phyloP scores from a whole-genome alignment of 2,888 invertebrate genomes.

The Callyntrura sp. region DNA sequence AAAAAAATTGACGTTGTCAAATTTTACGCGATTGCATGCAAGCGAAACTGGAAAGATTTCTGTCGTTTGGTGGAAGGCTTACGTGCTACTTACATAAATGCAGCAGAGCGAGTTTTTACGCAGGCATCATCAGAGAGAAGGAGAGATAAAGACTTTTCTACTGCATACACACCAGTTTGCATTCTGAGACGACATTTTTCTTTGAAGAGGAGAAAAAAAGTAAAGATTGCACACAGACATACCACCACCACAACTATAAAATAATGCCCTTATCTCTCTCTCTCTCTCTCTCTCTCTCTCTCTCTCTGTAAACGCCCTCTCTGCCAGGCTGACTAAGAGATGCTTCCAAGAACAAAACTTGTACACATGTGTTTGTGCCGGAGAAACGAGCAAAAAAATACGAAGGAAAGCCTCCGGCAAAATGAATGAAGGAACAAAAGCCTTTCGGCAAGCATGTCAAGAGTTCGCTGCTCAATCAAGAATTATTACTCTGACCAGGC shows the following conservation, averaged over 20 bases:
- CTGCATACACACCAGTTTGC: neutral
- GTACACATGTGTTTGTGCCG: neutral
- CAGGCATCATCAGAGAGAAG: slow-evolving; percentile 14
- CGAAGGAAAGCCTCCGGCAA: slow-evolving; percentile 12
- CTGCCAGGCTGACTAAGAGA: too few relatives aligned
- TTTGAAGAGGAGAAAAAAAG: neutral
- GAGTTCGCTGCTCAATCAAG: slow-evolving; percentile 76
- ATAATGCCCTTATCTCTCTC: neutral
- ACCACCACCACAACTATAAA: neutral
- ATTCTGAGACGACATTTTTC: slow-evolving; percentile 19
- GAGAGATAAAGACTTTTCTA: slow-evolving; percentile 42
- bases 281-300: neutral
- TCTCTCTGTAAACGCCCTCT: too few relatives aligned
- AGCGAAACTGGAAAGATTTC: too few relatives aligned
- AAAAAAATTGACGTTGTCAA: slow-evolving; percentile 31
- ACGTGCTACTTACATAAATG: neutral
- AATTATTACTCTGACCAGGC: slow-evolving; percentile 64
- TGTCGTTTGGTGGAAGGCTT: too few relatives aligned
- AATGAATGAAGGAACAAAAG: slow-evolving; percentile 62
- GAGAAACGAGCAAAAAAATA: neutral
- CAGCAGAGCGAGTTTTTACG: neutral
- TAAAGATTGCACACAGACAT: neutral
- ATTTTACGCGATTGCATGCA: too few relatives aligned
- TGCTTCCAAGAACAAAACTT: neutral
- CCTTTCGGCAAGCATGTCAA: slow-evolving; percentile 68